Percentiles rank a stretch among this genome's conserved stretches.
Evolutionary conservation across 2,113 vertebrate species (phyloP).

Genomic region (Bungarus multicinctus): DNA sequence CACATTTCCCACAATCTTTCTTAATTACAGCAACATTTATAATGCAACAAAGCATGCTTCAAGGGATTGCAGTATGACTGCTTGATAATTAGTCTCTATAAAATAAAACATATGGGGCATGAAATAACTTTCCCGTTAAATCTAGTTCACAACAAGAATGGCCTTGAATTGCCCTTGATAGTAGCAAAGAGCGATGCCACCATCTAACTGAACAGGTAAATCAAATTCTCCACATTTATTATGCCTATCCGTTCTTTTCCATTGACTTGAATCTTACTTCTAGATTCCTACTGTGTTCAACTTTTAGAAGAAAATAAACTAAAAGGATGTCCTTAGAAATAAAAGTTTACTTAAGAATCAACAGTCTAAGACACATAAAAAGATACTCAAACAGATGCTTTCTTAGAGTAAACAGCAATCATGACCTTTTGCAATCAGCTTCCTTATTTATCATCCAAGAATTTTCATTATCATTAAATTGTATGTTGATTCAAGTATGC

Average conservation of each 20-base stretch:
- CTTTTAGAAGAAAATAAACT: not conserved
- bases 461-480: constrained; percentile 45
- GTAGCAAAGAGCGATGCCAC: constrained; percentile 25
- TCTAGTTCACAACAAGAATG: constrained; percentile 26
- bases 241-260: not conserved
- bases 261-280: not conserved
- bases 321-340: constrained; percentile 14
- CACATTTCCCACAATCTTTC: constrained; percentile 33
- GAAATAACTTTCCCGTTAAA: constrained; percentile 45
- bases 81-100: constrained; percentile 41
- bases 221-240: not conserved
- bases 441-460: constrained; percentile 33
- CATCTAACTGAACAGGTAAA: constrained; percentile 12
- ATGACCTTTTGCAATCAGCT: constrained; percentile 43
- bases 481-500: constrained; percentile 38
- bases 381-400: constrained; percentile 26
- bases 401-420: constrained; percentile 26
- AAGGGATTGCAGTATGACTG: constrained; percentile 25
- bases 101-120: constrained; percentile 22
- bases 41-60: constrained; percentile 2
- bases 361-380: constrained; percentile 25
- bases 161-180: constrained; percentile 20
- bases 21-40: constrained; percentile 41
- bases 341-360: constrained; percentile 9
- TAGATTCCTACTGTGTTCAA: not conserved